Conservation (phyloP, 2,113 vertebrate genomes). For the Antechinus flavipes region DNA sequence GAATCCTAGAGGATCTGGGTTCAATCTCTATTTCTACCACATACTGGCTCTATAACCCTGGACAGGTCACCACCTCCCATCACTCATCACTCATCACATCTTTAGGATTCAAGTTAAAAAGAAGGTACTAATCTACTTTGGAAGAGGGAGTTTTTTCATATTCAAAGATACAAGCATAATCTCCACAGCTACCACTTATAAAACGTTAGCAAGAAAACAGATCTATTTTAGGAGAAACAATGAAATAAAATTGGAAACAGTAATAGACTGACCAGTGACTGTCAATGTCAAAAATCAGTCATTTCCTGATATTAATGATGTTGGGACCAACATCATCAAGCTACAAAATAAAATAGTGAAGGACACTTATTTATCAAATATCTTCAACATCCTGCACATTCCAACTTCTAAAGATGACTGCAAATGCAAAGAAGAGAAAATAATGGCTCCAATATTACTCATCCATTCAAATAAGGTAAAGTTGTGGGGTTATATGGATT, state of each 20-base stretch:
- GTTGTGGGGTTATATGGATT: background rate
- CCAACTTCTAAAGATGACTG: background rate
- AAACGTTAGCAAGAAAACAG: background rate
- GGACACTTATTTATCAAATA: background rate
- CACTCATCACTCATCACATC: background rate
- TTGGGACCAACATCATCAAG: background rate
- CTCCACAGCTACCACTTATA: background rate
- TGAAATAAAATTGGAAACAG: background rate
- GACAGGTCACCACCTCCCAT: background rate
- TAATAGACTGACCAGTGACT: conserved; percentile 31
- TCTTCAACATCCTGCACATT: background rate
- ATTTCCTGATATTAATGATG: background rate
- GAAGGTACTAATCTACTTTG: background rate
- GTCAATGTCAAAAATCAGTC: background rate
- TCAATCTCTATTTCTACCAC: background rate
- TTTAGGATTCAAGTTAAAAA: background rate
- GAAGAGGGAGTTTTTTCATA: background rate
- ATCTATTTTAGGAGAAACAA: conserved; percentile 30
- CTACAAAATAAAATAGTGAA: conserved; percentile 11
- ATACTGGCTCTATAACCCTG: background rate
- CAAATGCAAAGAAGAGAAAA: background rate
- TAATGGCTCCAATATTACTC: background rate
- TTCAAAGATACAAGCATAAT: background rate
- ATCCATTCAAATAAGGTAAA: background rate
- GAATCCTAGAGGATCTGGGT: background rate